Conservation (phyloP, 2,797 vertebrate species). For the Xiphorhynchus erythropygius region DNA sequence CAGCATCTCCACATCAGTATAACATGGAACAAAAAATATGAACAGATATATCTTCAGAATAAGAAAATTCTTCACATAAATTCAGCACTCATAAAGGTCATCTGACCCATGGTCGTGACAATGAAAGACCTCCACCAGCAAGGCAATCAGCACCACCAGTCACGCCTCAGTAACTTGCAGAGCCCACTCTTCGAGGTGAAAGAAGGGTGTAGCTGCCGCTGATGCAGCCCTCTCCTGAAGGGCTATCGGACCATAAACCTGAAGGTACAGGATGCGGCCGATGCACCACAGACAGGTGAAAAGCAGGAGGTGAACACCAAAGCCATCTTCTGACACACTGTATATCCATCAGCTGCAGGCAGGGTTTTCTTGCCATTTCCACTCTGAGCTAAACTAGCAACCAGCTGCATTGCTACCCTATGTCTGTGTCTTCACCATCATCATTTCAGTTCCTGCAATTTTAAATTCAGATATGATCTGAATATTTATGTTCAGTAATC, state of each 20-base stretch:
- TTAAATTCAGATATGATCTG: slow-evolving; percentile 35
- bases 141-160: neutral
- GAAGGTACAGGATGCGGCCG: neutral
- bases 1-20: neutral
- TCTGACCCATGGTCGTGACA: neutral
- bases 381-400: neutral
- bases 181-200: neutral
- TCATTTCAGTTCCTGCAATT: slow-evolving; percentile 26
- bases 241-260: neutral
- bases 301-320: neutral
- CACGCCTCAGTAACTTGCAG: neutral
- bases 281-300: neutral
- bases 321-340: neutral
- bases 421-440: neutral
- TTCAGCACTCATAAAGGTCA: neutral
- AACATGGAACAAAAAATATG: neutral
- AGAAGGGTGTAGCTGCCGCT: neutral
- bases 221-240: neutral
- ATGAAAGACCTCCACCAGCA: neutral
- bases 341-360: neutral
- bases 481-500: slow-evolving; percentile 64
- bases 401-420: neutral
- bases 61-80: neutral
- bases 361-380: neutral
- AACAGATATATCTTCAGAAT: neutral